Conservation (phyloP, 2,888 invertebrate genomes). For the Gibbula magus region DNA sequence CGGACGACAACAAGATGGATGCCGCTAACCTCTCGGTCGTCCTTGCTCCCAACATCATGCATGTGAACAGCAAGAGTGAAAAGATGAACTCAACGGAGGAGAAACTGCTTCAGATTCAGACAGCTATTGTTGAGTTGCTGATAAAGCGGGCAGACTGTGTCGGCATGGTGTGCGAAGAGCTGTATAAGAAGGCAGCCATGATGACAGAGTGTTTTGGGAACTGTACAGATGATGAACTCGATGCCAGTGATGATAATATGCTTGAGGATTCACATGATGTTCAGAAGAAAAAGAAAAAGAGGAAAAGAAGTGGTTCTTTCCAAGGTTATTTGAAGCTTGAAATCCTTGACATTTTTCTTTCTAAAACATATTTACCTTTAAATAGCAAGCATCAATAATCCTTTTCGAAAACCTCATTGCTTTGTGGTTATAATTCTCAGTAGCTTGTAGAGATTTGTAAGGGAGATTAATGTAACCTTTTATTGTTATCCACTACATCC, state of each 20-base stretch:
- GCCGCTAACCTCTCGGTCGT: conserved; percentile 89
- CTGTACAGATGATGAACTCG: conserved; percentile 66
- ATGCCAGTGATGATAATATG: conserved; percentile 62
- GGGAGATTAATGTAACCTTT: too few relatives aligned
- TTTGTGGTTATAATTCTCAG: too few relatives aligned
- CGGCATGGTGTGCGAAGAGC: conserved; percentile 82
- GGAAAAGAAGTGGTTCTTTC: conserved; percentile 89
- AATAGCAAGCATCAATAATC: too few relatives aligned
- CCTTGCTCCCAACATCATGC: conserved; percentile 90
- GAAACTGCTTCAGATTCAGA: conserved; percentile 70
- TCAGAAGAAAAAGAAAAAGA: conserved; percentile 81
- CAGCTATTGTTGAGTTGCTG: conserved; percentile 80
- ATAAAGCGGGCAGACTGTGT: conserved; percentile 86
- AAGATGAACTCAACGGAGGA: conserved; percentile 69
- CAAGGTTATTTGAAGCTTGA: conserved; percentile 79
- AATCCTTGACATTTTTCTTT: too few relatives aligned
- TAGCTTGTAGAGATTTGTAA: too few relatives aligned
- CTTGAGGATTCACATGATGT: conserved; percentile 68
- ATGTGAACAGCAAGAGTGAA: conserved; percentile 78
- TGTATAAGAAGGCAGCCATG: conserved; percentile 75
- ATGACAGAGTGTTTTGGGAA: conserved; percentile 62
- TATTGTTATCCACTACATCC: too few relatives aligned
- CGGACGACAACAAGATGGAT: conserved; percentile 88
- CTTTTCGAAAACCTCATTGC: too few relatives aligned
- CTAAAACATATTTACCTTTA: too few relatives aligned